These are phyloP conservation scores for Syritta pipiens DNA, from an alignment of 2,888 invertebrate species.

Conservation along the genomic window DNA sequence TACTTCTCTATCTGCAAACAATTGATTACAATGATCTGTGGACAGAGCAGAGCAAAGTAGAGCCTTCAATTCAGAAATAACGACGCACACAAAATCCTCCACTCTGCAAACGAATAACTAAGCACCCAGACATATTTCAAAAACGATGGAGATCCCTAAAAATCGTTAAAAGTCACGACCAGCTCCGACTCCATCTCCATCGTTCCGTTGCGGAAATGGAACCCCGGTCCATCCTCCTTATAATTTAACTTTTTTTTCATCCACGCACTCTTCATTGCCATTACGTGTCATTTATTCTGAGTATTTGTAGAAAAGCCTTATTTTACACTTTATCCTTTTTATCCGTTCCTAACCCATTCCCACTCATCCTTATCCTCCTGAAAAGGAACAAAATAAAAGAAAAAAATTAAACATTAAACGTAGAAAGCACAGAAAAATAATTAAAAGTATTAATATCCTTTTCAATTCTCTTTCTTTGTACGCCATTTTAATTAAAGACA, in stretches of 20 bases:
- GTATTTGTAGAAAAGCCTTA: too few species aligned
- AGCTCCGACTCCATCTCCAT: background rate
- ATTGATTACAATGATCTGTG: constrained; percentile 46
- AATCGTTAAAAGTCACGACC: constrained; percentile 57
- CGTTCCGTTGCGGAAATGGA: constrained; percentile 1
- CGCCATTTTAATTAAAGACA: constrained; percentile 80
- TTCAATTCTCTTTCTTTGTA: constrained; percentile 34
- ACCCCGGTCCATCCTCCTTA: background rate
- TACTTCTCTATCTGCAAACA: constrained; percentile 26
- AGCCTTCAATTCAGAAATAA: background rate
- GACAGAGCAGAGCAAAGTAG: background rate
- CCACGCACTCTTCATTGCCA: constrained; percentile 24
- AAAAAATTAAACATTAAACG: constrained; percentile 28
- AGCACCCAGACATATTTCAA: constrained; percentile 26
- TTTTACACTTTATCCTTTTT: background rate
- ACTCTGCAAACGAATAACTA: constrained; percentile 10
- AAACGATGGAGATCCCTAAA: constrained; percentile 36
- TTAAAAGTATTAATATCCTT: constrained; percentile 53
- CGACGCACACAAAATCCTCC: constrained; percentile 1
- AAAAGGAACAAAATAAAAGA: background rate
- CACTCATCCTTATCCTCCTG: background rate
- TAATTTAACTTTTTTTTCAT: too few species aligned
- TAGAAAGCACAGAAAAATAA: constrained; percentile 13
- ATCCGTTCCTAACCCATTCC: background rate
- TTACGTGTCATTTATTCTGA: constrained; percentile 49